Conservation (phyloP, 2,113 vertebrate genomes). For the Syngnathoides biaculeatus region DNA sequence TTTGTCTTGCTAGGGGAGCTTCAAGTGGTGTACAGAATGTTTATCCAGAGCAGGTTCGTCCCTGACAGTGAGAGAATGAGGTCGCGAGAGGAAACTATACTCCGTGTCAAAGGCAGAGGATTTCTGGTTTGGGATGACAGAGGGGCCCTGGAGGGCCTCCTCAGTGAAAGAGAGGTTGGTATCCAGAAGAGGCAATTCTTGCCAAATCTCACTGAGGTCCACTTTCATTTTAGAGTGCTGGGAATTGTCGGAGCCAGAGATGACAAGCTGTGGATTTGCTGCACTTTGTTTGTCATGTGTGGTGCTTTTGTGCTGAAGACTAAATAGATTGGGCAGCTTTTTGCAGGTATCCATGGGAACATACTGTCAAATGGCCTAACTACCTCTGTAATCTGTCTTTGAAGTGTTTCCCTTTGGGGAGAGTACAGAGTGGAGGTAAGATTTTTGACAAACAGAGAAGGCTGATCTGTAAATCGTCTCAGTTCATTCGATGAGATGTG, state of each 20-base stretch:
- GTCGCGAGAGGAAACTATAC: neutral
- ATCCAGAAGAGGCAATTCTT: constrained; percentile 70
- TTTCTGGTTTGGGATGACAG: neutral
- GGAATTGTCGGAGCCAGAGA: constrained; percentile 64
- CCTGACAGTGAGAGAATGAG: neutral
- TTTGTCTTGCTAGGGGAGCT: neutral
- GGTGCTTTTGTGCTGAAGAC: constrained; percentile 65
- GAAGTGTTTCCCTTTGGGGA: constrained; percentile 29
- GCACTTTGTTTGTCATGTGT: constrained; percentile 57
- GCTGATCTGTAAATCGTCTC: constrained; percentile 10
- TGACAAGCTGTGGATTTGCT: constrained; percentile 27
- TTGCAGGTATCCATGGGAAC: constrained; percentile 60
- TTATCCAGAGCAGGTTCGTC: neutral
- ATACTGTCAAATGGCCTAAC: constrained; percentile 44
- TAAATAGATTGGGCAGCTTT: constrained; percentile 3
- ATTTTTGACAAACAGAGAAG: constrained; percentile 43
- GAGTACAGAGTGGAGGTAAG: constrained; percentile 63
- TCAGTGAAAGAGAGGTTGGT: neutral
- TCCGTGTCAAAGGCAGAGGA: neutral
- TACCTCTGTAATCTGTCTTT: constrained; percentile 35
- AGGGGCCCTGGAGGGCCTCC: neutral
- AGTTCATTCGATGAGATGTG: constrained; percentile 14
- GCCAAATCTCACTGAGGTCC: constrained; percentile 59
- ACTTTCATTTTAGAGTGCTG: constrained; percentile 67
- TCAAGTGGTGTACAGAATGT: neutral